A percentile compares a stretch with the other conserved stretches of the same genome.
phyloP scores from a whole-genome alignment of 2,888 invertebrate species.

The Sclerodermus sp. region DNA sequence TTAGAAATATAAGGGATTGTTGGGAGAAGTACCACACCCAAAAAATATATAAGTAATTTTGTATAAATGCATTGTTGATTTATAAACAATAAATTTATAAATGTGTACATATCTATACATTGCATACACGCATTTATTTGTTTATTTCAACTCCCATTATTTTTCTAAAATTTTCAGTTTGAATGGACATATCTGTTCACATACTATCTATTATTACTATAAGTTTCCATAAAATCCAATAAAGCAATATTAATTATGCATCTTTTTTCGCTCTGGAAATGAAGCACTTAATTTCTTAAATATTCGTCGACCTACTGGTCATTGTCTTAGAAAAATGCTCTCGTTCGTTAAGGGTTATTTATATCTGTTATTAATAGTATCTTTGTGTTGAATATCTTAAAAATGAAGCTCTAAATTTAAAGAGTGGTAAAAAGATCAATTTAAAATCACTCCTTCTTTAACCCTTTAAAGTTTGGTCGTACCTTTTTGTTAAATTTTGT shows the following conservation, averaged over 20 bases:
- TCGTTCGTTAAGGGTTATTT: not conserved
- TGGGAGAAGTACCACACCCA: too few species aligned
- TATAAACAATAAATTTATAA: not conserved
- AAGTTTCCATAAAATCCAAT: constrained; percentile 7
- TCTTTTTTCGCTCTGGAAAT: not conserved
- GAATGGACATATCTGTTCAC: constrained; percentile 7
- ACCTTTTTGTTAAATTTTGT: too few species aligned
- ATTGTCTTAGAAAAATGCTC: not conserved
- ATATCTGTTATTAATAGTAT: too few species aligned
- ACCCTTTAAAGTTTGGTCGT: too few species aligned
- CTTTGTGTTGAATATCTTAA: too few species aligned
- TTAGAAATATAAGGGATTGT: too few species aligned
- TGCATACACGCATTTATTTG: not conserved
- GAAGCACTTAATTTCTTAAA: not conserved
- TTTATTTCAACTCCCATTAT: constrained; percentile 9
- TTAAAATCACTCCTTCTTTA: too few species aligned
- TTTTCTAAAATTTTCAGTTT: constrained; percentile 6
- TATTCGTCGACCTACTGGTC: not conserved
- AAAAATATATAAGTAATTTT: too few species aligned
- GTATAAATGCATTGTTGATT: constrained; percentile 3
- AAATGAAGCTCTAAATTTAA: too few species aligned
- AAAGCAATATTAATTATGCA: constrained; percentile 5
- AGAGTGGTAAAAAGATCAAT: too few species aligned
- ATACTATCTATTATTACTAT: constrained; percentile 3
- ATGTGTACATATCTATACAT: constrained; percentile 6